phyloP scores from a whole-genome alignment of 2,888 invertebrate genomes.

The Drosophila planitibia region DNA sequence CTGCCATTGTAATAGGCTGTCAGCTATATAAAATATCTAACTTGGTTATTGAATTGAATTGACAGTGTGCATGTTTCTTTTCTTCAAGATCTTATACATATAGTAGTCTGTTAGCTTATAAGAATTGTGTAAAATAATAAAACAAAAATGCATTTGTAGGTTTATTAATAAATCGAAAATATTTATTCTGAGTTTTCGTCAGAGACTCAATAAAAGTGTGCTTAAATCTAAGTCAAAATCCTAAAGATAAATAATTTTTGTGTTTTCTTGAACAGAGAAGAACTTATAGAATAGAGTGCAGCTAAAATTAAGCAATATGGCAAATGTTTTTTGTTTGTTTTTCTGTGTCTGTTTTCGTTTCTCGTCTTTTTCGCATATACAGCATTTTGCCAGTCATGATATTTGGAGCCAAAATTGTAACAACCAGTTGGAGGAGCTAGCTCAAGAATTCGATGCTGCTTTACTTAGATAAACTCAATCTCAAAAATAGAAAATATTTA shows the following conservation, averaged over 20 bases:
- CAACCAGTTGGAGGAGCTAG: slow-evolving; percentile 43
- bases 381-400: slow-evolving; percentile 42
- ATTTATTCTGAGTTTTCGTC: slow-evolving; percentile 73
- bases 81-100: not conserved
- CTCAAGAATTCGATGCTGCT: slow-evolving; percentile 30
- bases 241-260: slow-evolving; percentile 57
- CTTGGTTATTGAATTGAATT: not conserved
- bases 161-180: slow-evolving; percentile 54
- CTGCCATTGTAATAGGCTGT: not conserved
- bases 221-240: slow-evolving; percentile 60
- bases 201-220: slow-evolving; percentile 54
- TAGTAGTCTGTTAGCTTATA: not conserved
- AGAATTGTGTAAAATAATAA: not conserved
- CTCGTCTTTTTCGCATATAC: slow-evolving; percentile 14
- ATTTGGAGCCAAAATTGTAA: slow-evolving; percentile 42
- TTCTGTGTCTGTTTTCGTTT: slow-evolving; percentile 19
- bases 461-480: slow-evolving; percentile 49
- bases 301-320: slow-evolving; percentile 72
- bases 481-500: slow-evolving; percentile 67
- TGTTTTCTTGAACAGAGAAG: slow-evolving; percentile 46
- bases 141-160: not conserved
- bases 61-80: not conserved
- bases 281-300: slow-evolving; percentile 49
- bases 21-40: not conserved
- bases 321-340: slow-evolving; percentile 51